Percentiles rank a stretch among this genome's conserved stretches.
These are phyloP conservation scores for Chrysolina americana DNA, from an alignment of 2,888 invertebrate genomes.

Conservation along the genomic window DNA sequence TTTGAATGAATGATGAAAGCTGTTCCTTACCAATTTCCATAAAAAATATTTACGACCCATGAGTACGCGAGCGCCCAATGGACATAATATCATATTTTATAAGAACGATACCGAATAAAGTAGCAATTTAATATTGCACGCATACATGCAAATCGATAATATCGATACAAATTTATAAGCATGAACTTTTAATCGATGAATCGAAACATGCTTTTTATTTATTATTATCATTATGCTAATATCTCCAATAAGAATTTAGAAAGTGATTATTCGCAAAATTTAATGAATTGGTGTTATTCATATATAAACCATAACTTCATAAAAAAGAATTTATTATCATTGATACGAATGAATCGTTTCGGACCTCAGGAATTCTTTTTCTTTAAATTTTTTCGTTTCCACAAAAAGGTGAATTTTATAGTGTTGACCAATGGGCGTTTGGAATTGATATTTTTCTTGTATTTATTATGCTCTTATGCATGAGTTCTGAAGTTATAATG, in stretches of 20 bases:
- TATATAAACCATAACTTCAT: too few relatives aligned
- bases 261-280: constrained; percentile 32
- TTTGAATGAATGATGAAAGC: constrained; percentile 40
- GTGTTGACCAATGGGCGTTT: too few relatives aligned
- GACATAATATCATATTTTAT: constrained; percentile 53
- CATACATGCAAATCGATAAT: constrained; percentile 61
- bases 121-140: constrained; percentile 63
- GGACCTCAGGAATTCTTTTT: too few relatives aligned
- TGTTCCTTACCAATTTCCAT: constrained; percentile 35
- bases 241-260: constrained; percentile 36
- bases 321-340: too few relatives aligned
- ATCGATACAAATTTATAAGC: constrained; percentile 53
- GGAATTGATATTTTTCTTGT: too few relatives aligned
- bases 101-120: constrained; percentile 53
- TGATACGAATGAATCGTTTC: too few relatives aligned
- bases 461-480: not conserved
- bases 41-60: constrained; percentile 47
- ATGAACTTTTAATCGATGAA: constrained; percentile 48
- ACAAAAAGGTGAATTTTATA: too few relatives aligned
- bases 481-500: too few relatives aligned
- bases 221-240: constrained; percentile 42
- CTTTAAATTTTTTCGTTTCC: too few relatives aligned
- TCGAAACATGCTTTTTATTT: constrained; percentile 43
- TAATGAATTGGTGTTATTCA: not conserved
- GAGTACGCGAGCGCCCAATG: constrained; percentile 44